Percentiles rank a stretch among this genome's conserved stretches.
These are phyloP conservation scores for Gymnobelideus leadbeateri DNA, from an alignment of 2,113 vertebrate species.

Conservation along the genomic window DNA sequence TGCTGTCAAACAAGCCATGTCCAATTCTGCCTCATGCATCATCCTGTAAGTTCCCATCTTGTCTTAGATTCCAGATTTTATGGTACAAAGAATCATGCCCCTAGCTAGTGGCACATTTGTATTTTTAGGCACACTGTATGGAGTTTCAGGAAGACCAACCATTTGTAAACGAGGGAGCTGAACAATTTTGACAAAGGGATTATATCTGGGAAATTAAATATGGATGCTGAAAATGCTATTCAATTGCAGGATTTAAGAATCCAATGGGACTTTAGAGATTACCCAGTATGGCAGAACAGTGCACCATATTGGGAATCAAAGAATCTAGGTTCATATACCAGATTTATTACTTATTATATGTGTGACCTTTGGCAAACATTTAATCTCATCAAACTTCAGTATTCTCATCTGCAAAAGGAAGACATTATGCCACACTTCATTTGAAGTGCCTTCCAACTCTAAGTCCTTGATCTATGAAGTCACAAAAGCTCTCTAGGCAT, in stretches of 20 bases:
- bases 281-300: not conserved
- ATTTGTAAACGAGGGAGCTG: not conserved
- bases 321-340: not conserved
- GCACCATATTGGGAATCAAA: not conserved
- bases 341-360: not conserved
- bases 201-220: slow-evolving; percentile 6
- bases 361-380: not conserved
- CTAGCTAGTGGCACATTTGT: slow-evolving; percentile 11
- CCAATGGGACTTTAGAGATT: not conserved
- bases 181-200: slow-evolving; percentile 14
- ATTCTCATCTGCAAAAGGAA: not conserved
- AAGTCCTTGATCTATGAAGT: not conserved
- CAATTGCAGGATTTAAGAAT: not conserved
- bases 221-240: not conserved
- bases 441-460: not conserved
- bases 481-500: not conserved
- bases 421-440: not conserved
- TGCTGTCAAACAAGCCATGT: slow-evolving; percentile 53
- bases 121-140: slow-evolving; percentile 7
- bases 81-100: slow-evolving; percentile 14
- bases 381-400: not conserved
- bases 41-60: slow-evolving; percentile 28
- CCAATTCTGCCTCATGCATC: slow-evolving; percentile 30
- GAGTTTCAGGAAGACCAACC: slow-evolving; percentile 17
- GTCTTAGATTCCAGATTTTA: slow-evolving; percentile 52